A percentile compares a stretch with the other conserved stretches of the same genome.
phyloP scores from a whole-genome alignment of 2,797 vertebrate genomes.

The Acanthis flammea region DNA sequence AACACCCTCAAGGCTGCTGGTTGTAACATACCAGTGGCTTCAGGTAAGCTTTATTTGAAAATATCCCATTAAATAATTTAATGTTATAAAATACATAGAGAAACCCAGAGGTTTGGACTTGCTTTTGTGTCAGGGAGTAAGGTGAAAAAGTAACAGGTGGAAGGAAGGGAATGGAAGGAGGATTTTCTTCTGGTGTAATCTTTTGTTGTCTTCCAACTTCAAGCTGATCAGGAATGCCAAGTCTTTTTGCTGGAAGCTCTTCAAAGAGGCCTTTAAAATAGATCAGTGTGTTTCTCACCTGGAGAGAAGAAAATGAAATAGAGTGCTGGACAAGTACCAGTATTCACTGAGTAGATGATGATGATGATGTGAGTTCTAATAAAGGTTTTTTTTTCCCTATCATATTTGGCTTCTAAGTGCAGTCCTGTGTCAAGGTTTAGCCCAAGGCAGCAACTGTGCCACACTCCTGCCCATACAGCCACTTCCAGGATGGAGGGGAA shows the following conservation, averaged over 20 bases:
- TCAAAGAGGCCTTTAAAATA: neutral
- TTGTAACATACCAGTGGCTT: slow-evolving; percentile 88
- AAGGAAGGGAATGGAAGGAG: neutral
- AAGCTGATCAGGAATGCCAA: neutral
- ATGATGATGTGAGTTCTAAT: neutral
- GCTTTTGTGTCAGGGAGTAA: neutral
- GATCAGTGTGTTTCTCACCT: neutral
- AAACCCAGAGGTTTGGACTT: neutral
- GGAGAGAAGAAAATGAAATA: neutral
- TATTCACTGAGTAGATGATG: neutral
- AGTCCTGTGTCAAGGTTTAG: neutral
- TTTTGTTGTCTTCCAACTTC: neutral
- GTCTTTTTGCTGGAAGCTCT: neutral
- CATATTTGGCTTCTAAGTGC: neutral
- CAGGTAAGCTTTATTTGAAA: slow-evolving; percentile 76
- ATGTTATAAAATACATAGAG: neutral
- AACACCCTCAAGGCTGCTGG: slow-evolving; percentile 82
- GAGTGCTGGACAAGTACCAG: neutral
- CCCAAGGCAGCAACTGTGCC: neutral
- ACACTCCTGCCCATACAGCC: neutral
- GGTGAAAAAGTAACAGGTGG: neutral
- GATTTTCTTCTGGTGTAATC: neutral
- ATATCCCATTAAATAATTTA: neutral
- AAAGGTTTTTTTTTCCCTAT: neutral
- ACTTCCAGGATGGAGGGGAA: neutral